Conservation (phyloP, 2,113 vertebrate genomes). For the Megalops atlanticus region DNA sequence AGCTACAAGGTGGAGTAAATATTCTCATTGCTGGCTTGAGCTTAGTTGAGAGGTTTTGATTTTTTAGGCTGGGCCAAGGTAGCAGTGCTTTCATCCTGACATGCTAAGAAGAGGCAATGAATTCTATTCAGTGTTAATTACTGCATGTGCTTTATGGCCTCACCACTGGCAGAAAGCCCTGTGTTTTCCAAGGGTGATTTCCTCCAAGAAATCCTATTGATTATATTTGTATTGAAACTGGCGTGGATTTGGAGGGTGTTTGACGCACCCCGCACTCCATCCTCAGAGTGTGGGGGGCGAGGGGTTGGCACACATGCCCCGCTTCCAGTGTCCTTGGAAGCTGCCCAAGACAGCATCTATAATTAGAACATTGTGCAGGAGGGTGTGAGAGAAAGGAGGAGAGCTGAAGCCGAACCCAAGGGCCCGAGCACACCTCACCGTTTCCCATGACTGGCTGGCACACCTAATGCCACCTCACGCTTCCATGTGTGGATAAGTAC, state of each 20-base stretch:
- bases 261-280: conserved; percentile 58
- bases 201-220: conserved; percentile 56
- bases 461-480: background rate
- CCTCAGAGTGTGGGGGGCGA: conserved; percentile 56
- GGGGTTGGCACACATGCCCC: conserved; percentile 38
- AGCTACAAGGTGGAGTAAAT: background rate
- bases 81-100: background rate
- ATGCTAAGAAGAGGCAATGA: conserved; percentile 3
- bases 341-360: conserved; percentile 26
- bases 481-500: background rate
- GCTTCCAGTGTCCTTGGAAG: conserved; percentile 23
- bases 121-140: conserved; percentile 14
- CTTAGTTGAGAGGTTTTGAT: no score
- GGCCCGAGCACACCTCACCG: background rate
- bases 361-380: conserved; percentile 36
- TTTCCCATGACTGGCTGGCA: background rate
- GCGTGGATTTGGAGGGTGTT: conserved; percentile 42
- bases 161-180: conserved; percentile 29
- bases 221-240: conserved; percentile 61
- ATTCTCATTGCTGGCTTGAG: no score
- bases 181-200: conserved; percentile 52
- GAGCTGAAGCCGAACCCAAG: background rate
- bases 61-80: background rate
- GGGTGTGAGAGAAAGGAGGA: background rate
- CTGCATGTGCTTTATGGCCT: background rate